Base-by-base conservation (phyloP, 1,140 invertebrate species). In the Drosophila biarmipes region DNA sequence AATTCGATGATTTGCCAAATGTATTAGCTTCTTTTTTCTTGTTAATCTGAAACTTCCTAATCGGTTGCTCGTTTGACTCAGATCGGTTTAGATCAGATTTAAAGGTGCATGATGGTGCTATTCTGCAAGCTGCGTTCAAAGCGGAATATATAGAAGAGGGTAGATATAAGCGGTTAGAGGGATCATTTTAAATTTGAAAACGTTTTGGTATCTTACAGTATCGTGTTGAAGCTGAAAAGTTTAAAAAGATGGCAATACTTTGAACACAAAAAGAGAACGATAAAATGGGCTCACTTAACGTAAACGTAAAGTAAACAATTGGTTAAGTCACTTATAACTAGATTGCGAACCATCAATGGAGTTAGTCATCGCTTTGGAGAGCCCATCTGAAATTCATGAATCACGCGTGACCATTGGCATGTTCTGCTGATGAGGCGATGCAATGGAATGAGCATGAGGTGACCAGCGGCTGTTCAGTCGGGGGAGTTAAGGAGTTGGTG, bases 71-170 rank as follows among this genome's bases (percentile, higher is more conserved):
- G 24, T 35, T 21, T 40, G 21, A 34, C 24, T 61, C 34, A 40
- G 24, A 38, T 17, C 53, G 10, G 42, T 31, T 34, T 38, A 38
- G n/a, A 29, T 42, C 53, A 40, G 46, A 64, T 77, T 91, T 92
- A 92, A 27, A 92, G 91, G 90, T 92, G 91, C 91, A 91, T 92
- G 73, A 92, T 90, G 80, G 91, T 92, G 80, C 86, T 92, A 76
- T 92, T 92, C 78, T 92, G 91, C 54, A 91, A 90, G 84, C 91
- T 92, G 82, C 72, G 62, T 72, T 72, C 45, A 54, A 56, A 55
- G 78, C 69, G 58, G 66, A 55, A 58, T 49, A 78, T 46, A 78
- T 46, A 57, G 52, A 73, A 52, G 63, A 68, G 69, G 43, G 21
- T 27, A 46, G 62, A 73, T 46, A 58, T 12, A 64, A 68, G 55